These are phyloP conservation scores for Microctonus aethiopoides DNA, from an alignment of 2,888 invertebrate genomes.

Conservation along the genomic window DNA sequence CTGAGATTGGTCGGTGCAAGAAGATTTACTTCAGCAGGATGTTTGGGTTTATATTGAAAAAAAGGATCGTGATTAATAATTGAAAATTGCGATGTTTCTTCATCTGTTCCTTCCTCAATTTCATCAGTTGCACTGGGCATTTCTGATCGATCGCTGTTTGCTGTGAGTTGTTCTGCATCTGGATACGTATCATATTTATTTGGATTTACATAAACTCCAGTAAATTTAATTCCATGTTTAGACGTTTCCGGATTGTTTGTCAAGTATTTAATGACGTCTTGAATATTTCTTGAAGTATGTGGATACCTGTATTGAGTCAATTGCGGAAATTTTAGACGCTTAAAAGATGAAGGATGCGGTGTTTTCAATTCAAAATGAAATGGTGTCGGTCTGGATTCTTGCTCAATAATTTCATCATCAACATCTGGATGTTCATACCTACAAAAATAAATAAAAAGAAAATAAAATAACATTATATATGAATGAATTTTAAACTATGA, in stretches of 20 bases:
- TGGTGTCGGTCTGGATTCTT: slow-evolving; percentile 69
- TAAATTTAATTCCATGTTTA: slow-evolving; percentile 63
- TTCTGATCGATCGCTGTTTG: slow-evolving; percentile 52
- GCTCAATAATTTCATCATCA: slow-evolving; percentile 49
- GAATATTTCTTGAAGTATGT: slow-evolving; percentile 61
- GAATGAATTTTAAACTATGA: background rate
- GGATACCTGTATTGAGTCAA: slow-evolving; percentile 62
- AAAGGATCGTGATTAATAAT: slow-evolving; percentile 72
- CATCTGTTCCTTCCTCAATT: slow-evolving; percentile 40
- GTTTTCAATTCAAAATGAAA: slow-evolving; percentile 66
- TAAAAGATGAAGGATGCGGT: slow-evolving; percentile 58
- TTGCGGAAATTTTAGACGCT: slow-evolving; percentile 59
- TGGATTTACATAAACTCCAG: slow-evolving; percentile 63
- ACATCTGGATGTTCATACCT: slow-evolving; percentile 51
- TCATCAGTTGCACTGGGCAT: slow-evolving; percentile 45
- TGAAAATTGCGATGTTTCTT: slow-evolving; percentile 51
- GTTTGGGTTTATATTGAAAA: slow-evolving; percentile 77
- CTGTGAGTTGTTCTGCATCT: slow-evolving; percentile 50
- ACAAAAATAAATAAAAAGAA: slow-evolving; percentile 17
- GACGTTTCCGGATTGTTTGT: slow-evolving; percentile 49
- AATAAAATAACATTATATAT: too few relatives aligned
- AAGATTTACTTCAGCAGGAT: slow-evolving; percentile 80
- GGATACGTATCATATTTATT: slow-evolving; percentile 57
- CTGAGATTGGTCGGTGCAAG: slow-evolving; percentile 71
- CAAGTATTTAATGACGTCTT: slow-evolving; percentile 64